Conservation (phyloP, 1,140 invertebrate genomes). For the Vollenhovia emeryi region DNA sequence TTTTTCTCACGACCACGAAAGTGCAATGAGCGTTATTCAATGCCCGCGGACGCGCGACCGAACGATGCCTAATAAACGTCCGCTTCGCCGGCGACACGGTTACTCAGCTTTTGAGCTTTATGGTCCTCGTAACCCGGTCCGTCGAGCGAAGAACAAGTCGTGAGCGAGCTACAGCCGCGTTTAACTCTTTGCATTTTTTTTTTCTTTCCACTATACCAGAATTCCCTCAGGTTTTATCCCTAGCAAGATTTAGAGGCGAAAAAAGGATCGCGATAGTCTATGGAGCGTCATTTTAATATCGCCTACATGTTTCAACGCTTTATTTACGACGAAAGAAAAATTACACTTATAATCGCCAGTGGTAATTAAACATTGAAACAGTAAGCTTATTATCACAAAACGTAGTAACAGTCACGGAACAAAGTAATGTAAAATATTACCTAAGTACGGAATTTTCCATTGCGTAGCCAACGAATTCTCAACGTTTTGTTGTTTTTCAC, state of each 20-base stretch:
- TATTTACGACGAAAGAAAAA: too few species aligned
- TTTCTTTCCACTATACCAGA: too few species aligned
- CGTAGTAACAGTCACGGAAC: too few species aligned
- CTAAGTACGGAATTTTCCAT: too few species aligned
- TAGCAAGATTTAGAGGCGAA: neutral
- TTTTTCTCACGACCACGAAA: conserved; percentile 1
- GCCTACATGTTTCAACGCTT: neutral
- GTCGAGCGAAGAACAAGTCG: neutral
- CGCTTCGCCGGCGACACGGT: neutral
- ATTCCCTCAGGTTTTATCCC: neutral
- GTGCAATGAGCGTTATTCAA: conserved; percentile 36
- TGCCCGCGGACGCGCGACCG: neutral
- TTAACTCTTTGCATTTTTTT: neutral
- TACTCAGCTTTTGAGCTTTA: conserved; percentile 2
- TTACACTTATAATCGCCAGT: too few species aligned
- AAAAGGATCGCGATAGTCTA: neutral
- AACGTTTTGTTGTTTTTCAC: too few species aligned
- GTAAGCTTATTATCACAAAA: too few species aligned
- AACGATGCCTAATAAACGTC: conserved; percentile 24
- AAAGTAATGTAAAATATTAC: too few species aligned
- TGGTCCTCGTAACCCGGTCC: neutral
- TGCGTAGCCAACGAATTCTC: too few species aligned
- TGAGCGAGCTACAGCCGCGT: neutral
- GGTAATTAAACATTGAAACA: too few species aligned
- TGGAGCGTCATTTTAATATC: neutral